phyloP scores from a whole-genome alignment of 2,797 vertebrate genomes.

The Huso huso region DNA sequence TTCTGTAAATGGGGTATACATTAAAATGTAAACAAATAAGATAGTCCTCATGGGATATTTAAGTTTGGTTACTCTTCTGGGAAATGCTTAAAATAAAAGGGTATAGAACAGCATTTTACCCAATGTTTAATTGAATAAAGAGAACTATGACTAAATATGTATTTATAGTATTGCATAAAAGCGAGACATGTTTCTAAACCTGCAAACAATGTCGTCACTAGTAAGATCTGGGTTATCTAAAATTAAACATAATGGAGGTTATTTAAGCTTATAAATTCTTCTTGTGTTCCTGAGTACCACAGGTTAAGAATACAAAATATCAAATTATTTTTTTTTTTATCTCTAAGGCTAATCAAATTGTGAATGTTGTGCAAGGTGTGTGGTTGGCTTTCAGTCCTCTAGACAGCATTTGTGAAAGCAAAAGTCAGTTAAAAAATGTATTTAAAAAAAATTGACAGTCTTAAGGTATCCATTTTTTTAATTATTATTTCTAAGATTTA shows the following conservation, averaged over 20 bases:
- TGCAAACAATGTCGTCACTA: neutral
- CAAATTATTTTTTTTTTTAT: neutral
- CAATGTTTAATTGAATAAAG: conserved; percentile 12
- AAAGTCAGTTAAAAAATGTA: neutral
- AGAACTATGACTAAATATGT: neutral
- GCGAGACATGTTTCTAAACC: neutral
- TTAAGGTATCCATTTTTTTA: neutral
- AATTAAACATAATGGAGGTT: conserved; percentile 3
- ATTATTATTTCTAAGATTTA: neutral
- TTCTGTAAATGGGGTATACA: conserved; percentile 27
- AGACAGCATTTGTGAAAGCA: neutral
- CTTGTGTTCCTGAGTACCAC: neutral
- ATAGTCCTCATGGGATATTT: conserved; percentile 14
- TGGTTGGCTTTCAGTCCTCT: neutral
- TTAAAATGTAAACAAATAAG: conserved; percentile 33
- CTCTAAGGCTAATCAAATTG: neutral
- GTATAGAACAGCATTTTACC: conserved; percentile 1
- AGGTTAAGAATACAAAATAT: conserved; percentile 7
- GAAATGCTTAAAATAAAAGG: conserved; percentile 21
- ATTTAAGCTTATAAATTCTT: neutral
- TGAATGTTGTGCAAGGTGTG: neutral
- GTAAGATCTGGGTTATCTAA: neutral
- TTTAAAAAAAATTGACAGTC: neutral
- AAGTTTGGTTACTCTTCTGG: conserved; percentile 31
- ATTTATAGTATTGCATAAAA: conserved; percentile 5